Base-by-base conservation (phyloP, 2,888 invertebrate species). In the Trisateles emortualis region DNA sequence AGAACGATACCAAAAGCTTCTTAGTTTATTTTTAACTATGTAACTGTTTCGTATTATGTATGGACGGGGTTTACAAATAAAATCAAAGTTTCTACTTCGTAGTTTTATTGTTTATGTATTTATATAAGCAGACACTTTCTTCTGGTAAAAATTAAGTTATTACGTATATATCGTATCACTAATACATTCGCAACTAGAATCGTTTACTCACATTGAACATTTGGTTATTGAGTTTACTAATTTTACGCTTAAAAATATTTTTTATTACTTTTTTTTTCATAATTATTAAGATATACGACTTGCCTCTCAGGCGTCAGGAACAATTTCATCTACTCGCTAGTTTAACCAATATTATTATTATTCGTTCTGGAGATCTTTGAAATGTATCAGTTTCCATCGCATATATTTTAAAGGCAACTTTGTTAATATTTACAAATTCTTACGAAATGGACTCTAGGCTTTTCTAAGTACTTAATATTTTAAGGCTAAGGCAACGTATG, bases 101-200 rank as follows among this genome's bases (percentile, higher is more conserved):
- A 92, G 92, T 90, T 92, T 92, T 92, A 92, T 90, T 91, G 78
- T 85, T 80, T 84, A 83, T 87, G 79, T 79, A 79, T 87, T 89
- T 83, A 88, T 90, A 90, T 92, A 92, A 92, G 92, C 92, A 88
- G 90, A 92, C 91, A 92, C 78, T 88, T 88, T 81, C 71, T 87
- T 90, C 81, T 89, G 89, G 89, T 92, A 91, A 90, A 92, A 92
- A 92, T 90, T 90, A 90, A 88, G 86, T 90, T 83, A 91, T 91
- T 92, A 92, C 92, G 92, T 92, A 92, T 92, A 91, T 92, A 87
- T 80, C 76, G 87, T 92, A 91, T 92, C 92, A 92, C 92, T 92
- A 92, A 89, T 90, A 91, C 90, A 90, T 72, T 90, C 83, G 90
- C 90, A 90, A 90, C 92, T 92, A 92, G 92, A 87, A 86, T 89